These are phyloP conservation scores for Catotricha subobsoleta DNA, from an alignment of 2,888 invertebrate genomes.

Conservation along the genomic window DNA sequence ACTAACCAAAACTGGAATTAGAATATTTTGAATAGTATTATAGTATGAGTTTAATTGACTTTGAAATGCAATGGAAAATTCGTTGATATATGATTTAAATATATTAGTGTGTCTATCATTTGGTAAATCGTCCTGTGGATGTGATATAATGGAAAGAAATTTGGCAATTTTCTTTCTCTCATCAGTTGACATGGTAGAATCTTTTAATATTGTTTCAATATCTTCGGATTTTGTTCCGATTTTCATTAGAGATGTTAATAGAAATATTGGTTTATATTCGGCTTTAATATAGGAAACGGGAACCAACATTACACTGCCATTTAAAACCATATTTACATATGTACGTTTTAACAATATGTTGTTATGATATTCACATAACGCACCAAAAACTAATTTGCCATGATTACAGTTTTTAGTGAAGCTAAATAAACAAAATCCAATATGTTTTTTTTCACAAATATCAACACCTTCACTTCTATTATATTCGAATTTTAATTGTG, in stretches of 20 bases:
- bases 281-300: neutral
- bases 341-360: neutral
- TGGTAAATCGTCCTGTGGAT: neutral
- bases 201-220: neutral
- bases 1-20: neutral
- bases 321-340: neutral
- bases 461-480: neutral
- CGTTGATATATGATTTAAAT: neutral
- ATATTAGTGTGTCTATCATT: neutral
- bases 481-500: neutral
- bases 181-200: neutral
- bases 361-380: neutral
- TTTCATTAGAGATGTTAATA: neutral
- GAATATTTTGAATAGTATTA: neutral
- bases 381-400: neutral
- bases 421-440: neutral
- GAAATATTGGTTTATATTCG: neutral
- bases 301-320: neutral
- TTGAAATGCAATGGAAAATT: neutral
- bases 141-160: neutral
- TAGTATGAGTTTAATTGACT: neutral
- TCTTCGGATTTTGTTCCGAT: neutral
- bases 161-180: neutral
- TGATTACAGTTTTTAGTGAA: neutral
- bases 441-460: neutral